Conservation (phyloP, 1,140 invertebrate genomes). For the Zaprionus lachaisei region DNA sequence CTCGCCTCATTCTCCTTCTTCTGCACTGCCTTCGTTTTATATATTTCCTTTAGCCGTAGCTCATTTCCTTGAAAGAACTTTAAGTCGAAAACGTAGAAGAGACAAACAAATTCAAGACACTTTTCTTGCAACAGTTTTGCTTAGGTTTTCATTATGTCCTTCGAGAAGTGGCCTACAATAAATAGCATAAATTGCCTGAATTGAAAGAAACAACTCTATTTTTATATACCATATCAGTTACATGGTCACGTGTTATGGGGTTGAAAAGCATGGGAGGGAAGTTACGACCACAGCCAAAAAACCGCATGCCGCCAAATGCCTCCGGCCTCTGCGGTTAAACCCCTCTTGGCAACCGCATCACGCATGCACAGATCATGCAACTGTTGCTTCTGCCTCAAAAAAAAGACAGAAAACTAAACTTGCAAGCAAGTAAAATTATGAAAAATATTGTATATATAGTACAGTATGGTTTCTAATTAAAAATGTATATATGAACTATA, state of each 20-base stretch:
- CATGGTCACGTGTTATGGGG: background rate
- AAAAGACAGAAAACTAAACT: too few relatives aligned
- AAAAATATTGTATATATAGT: too few relatives aligned
- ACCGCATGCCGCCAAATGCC: conserved; percentile 10
- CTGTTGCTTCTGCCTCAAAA: background rate
- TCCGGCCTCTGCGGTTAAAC: background rate
- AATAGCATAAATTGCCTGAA: conserved; percentile 16
- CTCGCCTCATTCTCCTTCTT: background rate
- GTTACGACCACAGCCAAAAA: conserved; percentile 5
- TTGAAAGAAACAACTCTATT: background rate
- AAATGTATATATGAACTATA: too few relatives aligned
- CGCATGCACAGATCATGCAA: background rate
- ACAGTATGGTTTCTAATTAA: too few relatives aligned
- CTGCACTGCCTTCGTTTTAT: background rate
- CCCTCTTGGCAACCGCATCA: too few relatives aligned
- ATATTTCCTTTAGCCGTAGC: conserved; percentile 8
- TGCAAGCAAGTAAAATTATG: too few relatives aligned
- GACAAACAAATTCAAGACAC: conserved; percentile 50
- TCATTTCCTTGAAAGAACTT: conserved; percentile 30
- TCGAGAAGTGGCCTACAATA: conserved; percentile 19
- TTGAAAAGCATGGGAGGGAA: too few relatives aligned
- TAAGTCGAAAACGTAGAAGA: conserved; percentile 1
- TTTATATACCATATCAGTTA: background rate
- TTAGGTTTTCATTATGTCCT: conserved; percentile 4
- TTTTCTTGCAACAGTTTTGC: conserved; percentile 38